A percentile compares a stretch with the other conserved stretches of the same genome.
Conservation (phyloP, 2,797 vertebrate genomes). For the Falco biarmicus region DNA sequence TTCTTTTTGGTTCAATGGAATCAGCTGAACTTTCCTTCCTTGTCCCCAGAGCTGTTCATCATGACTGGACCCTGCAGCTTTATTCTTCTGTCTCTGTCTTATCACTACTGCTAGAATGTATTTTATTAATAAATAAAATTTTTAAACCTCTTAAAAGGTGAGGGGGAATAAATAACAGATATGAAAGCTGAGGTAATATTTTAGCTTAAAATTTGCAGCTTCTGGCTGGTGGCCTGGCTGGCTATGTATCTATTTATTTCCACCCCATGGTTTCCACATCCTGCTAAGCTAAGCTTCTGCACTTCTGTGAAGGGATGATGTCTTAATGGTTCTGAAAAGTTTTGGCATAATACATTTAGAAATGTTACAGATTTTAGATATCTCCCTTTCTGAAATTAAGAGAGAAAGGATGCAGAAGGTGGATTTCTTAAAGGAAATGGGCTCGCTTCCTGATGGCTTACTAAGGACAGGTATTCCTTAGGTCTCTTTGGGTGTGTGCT, state of each 20-base stretch:
- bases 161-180: background rate
- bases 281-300: background rate
- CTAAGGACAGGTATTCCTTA: background rate
- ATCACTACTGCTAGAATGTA: background rate
- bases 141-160: background rate
- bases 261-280: fast-evolving
- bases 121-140: background rate
- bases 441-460: background rate
- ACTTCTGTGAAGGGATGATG: background rate
- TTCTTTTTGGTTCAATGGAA: background rate
- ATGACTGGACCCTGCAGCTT: background rate
- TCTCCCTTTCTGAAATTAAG: background rate
- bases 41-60: background rate
- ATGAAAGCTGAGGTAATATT: background rate
- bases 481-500: background rate
- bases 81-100: background rate
- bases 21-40: background rate
- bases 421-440: background rate
- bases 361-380: background rate
- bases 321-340: background rate
- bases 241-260: background rate
- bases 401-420: background rate
- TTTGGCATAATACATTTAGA: background rate
- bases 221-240: background rate
- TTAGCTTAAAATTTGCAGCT: background rate